A percentile compares a stretch with the other conserved stretches of the same genome.
phyloP scores from a whole-genome alignment of 1,140 invertebrate genomes.

The Triops longicaudatus region DNA sequence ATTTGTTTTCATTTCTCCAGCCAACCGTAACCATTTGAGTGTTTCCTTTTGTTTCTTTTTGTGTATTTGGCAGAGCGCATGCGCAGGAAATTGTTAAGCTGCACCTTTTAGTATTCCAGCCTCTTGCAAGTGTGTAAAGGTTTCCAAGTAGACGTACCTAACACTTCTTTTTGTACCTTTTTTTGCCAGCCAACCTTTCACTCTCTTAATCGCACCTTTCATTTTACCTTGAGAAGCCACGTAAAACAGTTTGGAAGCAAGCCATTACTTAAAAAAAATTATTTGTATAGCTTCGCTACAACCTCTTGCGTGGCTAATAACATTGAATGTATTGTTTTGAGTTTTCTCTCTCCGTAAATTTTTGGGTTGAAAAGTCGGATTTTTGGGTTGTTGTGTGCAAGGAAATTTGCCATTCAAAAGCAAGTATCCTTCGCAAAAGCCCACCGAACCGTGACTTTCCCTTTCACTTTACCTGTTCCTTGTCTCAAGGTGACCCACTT shows the following conservation, averaged over 20 bases:
- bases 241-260: neutral
- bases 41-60: slow-evolving; percentile 5
- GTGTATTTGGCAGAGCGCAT: neutral
- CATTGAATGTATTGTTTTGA: too few relatives aligned
- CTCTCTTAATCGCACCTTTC: slow-evolving; percentile 7
- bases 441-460: slow-evolving; percentile 18
- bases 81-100: neutral
- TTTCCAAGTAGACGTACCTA: slow-evolving; percentile 20
- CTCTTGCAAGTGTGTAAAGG: neutral
- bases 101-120: slow-evolving; percentile 6
- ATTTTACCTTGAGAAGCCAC: slow-evolving; percentile 7
- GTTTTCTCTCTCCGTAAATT: neutral
- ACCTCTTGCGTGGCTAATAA: too few relatives aligned
- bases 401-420: too few relatives aligned
- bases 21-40: neutral
- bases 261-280: neutral
- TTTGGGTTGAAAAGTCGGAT: neutral
- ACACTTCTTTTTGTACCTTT: neutral
- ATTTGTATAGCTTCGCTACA: neutral
- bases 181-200: neutral
- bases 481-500: slow-evolving; percentile 26
- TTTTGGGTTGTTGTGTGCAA: too few relatives aligned
- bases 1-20: neutral
- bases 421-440: neutral
- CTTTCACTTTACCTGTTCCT: slow-evolving; percentile 12